Base-by-base conservation (phyloP, 2,888 invertebrate genomes). In the Torymus aiolomorphi region DNA sequence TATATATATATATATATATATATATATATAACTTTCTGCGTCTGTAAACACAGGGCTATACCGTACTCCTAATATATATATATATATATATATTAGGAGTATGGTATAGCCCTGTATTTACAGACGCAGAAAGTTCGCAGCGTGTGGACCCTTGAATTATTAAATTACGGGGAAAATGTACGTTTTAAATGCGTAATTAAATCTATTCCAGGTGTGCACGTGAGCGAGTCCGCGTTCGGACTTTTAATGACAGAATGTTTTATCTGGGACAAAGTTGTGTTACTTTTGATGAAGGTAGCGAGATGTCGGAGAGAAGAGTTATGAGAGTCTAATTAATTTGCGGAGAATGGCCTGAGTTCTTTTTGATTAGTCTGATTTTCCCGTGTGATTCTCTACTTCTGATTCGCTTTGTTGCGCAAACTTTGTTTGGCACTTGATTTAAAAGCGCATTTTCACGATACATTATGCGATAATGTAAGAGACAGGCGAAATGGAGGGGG, bases 21-120 rank as follows among this genome's bases (percentile, higher is more conserved):
- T n/a, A n/a, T n/a, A n/a, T n/a, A n/a, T n/a, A n/a, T n/a, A 76
- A 76, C 75, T 76, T 74, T 76, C 67, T 66, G 51, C 62, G 11
- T 16, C 4, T 62, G 24, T 3, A 24, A 24, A 24, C 24, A 24
- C 24, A 24, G 24, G 3, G 24, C 14, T 16, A 2, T 18, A 5
- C 2, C 14, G 20, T 4, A 13, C 31, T 57, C 13, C 16, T 57
- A 57, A n/a, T n/a, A n/a, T n/a, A n/a, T n/a, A n/a, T n/a, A n/a
- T n/a, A n/a, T n/a, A n/a, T n/a, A n/a, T n/a, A n/a, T n/a, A n/a
- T n/a, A n/a, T n/a, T 57, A 57, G 16, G 13, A 57, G 31, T 13
- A 4, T 54, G 14, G 2, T 5, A 18, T 2, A 16, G 14, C 24
- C 3, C 24, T 24, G 24, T 24, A 3, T 24, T 24, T 24, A 3